Evolutionary conservation across 2,113 vertebrate genomes (phyloP), one percentile per base, ranked within the genome.

Genomic region (Myotis lucifugus): DNA sequence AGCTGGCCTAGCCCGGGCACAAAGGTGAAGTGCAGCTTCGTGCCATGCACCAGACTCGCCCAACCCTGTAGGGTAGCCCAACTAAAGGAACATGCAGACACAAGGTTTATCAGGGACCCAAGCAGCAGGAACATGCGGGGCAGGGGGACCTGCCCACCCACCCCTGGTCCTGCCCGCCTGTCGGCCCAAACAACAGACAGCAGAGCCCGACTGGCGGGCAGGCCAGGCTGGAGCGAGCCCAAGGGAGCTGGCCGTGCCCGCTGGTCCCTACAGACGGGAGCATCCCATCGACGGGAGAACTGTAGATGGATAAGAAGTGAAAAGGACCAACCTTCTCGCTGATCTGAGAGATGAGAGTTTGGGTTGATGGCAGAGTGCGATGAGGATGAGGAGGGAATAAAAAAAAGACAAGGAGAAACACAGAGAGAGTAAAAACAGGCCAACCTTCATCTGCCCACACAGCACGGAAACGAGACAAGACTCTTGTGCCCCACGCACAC

Each of bases 241-340:
- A 29, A 89, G 95, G 95, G 92, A 97, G 90, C 97, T 96, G 97
- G 50, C 96, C 42, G 81, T 95, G 92, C 94, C 98, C 97, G 90
- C 98, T 97, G 98, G 97, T 98, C 98, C 98, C 98, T 98, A 99
- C 96, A 98, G 99, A 98, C 27, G 94, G 98, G 98, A 66, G 84
- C 5, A 66, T 98, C 98, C 97, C 98, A 97, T 98, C 98, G 98
- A 98, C 97, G 98, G 99, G 98, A 95, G 84, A 97, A 98, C 98
- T 98, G 97, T 98, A 98, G 98, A 98, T 99, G 98, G 97, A 97
- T 98, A 98, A 99, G 99, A 99, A 99, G 98, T 99, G 98, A 99
- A 99, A 99, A 98, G 98, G 99, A 99, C 99, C 99, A 99, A 99
- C 99, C 99, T 99, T 99, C 99, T 99, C 99, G 99, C 98, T 99